Base-by-base conservation (phyloP, 2,113 vertebrate species). In the Caranx melampygus region DNA sequence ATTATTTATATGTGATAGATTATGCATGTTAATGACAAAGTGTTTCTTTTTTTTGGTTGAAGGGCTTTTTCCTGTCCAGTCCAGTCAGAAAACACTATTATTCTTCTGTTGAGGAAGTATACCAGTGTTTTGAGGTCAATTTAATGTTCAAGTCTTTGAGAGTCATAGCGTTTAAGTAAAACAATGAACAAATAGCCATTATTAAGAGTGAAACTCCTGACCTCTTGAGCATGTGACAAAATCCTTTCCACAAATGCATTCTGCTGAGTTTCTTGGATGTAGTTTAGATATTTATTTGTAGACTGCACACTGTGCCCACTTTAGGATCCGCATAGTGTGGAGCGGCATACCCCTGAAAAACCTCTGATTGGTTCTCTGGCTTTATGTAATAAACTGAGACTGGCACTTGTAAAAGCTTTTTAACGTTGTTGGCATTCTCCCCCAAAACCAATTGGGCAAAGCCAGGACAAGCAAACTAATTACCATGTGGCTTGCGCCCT, bases 401-500 rank as follows among this genome's bases (percentile, higher is more conserved):
- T 54, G 8, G 3, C 58, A 47, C 61, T 86, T 70, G 66, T 45
- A 44, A 47, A 71, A 21, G 78, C 15, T 60, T 77, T 79, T 84
- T 63, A 65, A 71, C 49, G 31, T 59, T 52, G 75, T 73, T 87
- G 70, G 69, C 70, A 61, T 78, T 82, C 47, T 81, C 62, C 31
- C 54, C 26, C 77, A 58, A 84, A 90, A 70, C 64, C 79, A 87
- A 75, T 72, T 78, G 67, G 81, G 69, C 62, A 72, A 72, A 84
- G 64, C 72, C 70, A 78, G 69, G 66, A 83, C 77, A 79, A 85
- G 84, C 67, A 77, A 76, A 88, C 72, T 71, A 81, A 87, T 87
- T 76, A 79, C 52, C 1, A 20, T 55, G 70, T 64, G 61, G 57
- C 81, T 83, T 31, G 34, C n/a, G 16, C 70, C 70, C 72, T 54